Conservation (phyloP, 1,140 invertebrate genomes). For the Lysiphlebus fabarum region DNA sequence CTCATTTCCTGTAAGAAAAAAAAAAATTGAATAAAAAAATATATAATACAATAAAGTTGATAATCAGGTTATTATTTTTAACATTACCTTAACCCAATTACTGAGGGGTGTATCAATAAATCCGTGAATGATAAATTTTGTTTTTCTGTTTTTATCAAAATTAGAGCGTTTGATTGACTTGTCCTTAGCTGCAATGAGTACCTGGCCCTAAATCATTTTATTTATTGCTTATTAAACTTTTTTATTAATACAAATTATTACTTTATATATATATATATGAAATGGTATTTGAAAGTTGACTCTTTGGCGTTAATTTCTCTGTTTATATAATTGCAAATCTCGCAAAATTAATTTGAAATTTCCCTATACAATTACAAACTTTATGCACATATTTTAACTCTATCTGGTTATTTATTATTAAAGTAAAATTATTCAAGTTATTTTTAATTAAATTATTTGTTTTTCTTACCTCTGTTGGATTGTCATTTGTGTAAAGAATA, state of each 20-base stretch:
- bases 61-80: neutral
- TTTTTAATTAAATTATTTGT: neutral
- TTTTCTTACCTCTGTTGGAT: conserved; percentile 65
- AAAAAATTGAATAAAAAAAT: neutral
- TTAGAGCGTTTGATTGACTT: conserved; percentile 71
- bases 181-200: conserved; percentile 65
- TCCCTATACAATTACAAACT: too few relatives aligned
- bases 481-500: conserved; percentile 73
- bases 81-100: conserved; percentile 72
- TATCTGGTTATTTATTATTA: neutral
- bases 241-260: neutral
- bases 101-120: conserved; percentile 85
- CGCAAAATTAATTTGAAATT: too few relatives aligned
- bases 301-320: neutral
- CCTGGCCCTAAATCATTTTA: conserved; percentile 60
- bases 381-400: too few relatives aligned
- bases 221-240: neutral
- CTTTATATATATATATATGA: neutral
- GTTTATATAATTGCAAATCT: too few relatives aligned
- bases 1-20: conserved; percentile 66
- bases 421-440: conserved; percentile 10
- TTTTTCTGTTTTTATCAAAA: conserved; percentile 69
- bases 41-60: neutral
- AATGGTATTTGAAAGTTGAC: neutral
- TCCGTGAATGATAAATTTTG: conserved; percentile 83